Evolutionary conservation across 2,888 invertebrate genomes (phyloP).

Genomic region (Stegophylla sp.): DNA sequence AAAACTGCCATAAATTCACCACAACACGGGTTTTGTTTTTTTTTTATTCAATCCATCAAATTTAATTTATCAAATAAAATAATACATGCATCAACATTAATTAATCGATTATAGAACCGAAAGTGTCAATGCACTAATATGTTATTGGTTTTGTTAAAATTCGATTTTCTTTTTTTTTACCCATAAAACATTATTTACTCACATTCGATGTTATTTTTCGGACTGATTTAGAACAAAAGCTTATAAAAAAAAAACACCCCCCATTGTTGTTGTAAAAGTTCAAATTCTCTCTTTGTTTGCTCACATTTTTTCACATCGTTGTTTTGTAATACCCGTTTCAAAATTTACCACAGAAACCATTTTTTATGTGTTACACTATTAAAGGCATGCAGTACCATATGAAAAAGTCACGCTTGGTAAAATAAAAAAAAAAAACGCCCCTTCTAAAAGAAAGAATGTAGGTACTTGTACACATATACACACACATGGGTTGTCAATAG

Average conservation of each 20-base stretch:
- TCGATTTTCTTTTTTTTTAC: background rate
- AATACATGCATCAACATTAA: background rate
- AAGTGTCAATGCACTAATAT: background rate
- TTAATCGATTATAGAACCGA: background rate
- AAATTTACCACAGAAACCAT: slow-evolving; percentile 31
- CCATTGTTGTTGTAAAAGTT: slow-evolving; percentile 43
- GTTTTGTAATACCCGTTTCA: slow-evolving; percentile 21
- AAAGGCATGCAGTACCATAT: background rate
- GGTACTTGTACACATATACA: background rate
- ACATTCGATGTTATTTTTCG: background rate
- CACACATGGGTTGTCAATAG: slow-evolving; percentile 7
- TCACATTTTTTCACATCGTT: background rate
- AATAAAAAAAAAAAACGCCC: background rate
- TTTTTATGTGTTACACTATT: slow-evolving; percentile 14
- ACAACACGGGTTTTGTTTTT: background rate
- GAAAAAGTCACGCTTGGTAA: slow-evolving; percentile 1
- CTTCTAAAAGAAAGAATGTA: slow-evolving; percentile 17
- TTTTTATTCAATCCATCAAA: background rate
- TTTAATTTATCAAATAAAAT: background rate
- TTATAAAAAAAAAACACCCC: slow-evolving; percentile 5
- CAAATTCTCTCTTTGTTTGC: slow-evolving; percentile 39
- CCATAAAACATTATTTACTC: slow-evolving; percentile 32
- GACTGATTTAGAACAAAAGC: slow-evolving; percentile 9
- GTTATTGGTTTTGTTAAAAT: background rate
- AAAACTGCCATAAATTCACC: background rate